Conservation (phyloP, 2,113 vertebrate species). For the Triplophysa tibetana region DNA sequence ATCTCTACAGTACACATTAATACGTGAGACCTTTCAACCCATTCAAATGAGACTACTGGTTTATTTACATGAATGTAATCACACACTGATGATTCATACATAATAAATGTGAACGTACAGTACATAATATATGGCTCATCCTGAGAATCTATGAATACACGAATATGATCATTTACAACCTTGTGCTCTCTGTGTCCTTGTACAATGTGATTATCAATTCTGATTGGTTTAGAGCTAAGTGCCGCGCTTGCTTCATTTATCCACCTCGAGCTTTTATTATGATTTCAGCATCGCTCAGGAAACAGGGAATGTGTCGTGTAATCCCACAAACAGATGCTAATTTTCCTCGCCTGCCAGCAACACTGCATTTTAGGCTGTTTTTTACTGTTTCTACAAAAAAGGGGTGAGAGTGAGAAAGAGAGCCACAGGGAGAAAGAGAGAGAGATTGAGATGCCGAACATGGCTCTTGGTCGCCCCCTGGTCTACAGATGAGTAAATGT, state of each 20-base stretch:
- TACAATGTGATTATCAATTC: slow-evolving; percentile 15
- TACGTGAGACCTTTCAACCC: not conserved
- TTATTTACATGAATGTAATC: not conserved
- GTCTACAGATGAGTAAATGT: not conserved
- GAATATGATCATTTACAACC: not conserved
- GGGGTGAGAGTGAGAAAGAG: not conserved
- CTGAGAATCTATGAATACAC: not conserved
- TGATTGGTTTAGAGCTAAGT: slow-evolving; percentile 26
- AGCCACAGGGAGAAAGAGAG: not conserved
- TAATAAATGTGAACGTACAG: not conserved
- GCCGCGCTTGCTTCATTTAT: slow-evolving; percentile 19
- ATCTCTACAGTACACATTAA: not conserved
- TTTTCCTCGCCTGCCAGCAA: slow-evolving; percentile 38
- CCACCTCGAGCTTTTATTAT: not conserved
- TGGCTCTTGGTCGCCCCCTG: slow-evolving; percentile 44
- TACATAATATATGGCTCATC: not conserved
- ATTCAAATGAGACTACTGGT: not conserved
- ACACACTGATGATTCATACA: not conserved
- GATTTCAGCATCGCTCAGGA: slow-evolving; percentile 26
- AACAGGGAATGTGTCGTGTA: slow-evolving; percentile 28
- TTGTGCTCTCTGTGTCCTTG: not conserved
- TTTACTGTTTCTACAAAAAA: not conserved
- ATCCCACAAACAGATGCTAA: slow-evolving; percentile 33
- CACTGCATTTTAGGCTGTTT: slow-evolving; percentile 25
- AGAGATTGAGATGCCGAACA: not conserved